Evolutionary conservation across 2,797 vertebrate species (phyloP).

Genomic region (Syngnathus rostellatus): DNA sequence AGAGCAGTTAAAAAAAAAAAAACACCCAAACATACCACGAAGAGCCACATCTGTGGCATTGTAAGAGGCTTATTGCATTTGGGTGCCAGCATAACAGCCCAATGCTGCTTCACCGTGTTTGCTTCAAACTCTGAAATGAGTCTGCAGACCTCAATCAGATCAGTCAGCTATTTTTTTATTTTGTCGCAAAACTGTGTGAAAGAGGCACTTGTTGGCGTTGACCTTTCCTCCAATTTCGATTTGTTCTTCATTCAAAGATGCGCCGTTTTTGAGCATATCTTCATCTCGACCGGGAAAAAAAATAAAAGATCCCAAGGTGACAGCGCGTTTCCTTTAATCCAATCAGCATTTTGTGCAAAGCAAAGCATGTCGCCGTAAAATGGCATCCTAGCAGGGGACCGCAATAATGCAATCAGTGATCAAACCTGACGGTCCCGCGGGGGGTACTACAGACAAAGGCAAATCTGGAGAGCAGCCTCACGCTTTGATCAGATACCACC

Average conservation of each 20-base stretch:
- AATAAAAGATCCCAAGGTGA: neutral
- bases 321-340: conserved; percentile 29
- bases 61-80: no score
- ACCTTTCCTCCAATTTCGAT: no score
- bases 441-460: neutral
- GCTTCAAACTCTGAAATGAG: no score
- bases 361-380: conserved; percentile 28
- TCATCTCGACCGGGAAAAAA: neutral
- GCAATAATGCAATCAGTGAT: conserved; percentile 42
- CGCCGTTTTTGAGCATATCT: neutral
- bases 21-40: no score
- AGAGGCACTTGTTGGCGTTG: no score
- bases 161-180: no score
- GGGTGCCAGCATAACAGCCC: no score
- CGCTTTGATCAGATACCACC: neutral
- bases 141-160: no score
- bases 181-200: no score
- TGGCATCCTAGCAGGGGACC: conserved; percentile 31
- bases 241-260: neutral
- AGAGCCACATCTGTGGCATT: no score
- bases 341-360: conserved; percentile 22
- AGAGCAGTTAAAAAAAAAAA: neutral
- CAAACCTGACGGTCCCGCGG: conserved; percentile 32
- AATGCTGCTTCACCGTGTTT: no score
- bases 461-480: neutral